phyloP scores from a whole-genome alignment of 2,888 invertebrate genomes.

The Nymphalis urticae region DNA sequence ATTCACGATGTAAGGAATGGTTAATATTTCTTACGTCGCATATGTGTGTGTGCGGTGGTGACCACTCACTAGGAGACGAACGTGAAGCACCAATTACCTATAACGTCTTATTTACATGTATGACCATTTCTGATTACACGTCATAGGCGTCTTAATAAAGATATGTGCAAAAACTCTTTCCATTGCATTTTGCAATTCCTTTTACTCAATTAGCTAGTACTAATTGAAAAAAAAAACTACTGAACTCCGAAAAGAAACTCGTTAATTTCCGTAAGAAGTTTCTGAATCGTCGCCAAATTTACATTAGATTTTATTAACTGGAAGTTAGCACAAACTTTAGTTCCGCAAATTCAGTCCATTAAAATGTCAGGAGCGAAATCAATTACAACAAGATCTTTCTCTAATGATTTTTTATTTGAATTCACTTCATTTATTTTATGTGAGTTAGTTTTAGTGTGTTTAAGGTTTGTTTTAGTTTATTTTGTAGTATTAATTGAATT shows the following conservation, averaged over 20 bases:
- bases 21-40: too few species aligned
- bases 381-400: background rate
- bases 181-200: constrained; percentile 14
- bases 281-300: constrained; percentile 23
- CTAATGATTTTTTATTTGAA: background rate
- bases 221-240: constrained; percentile 6
- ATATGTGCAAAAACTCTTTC: background rate
- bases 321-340: constrained; percentile 16
- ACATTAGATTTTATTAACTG: constrained; percentile 22
- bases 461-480: too few species aligned
- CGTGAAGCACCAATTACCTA: too few species aligned
- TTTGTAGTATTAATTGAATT: too few species aligned
- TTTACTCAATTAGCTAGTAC: constrained; percentile 20
- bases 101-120: too few species aligned
- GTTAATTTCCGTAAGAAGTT: constrained; percentile 19
- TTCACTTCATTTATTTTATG: background rate
- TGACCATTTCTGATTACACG: too few species aligned
- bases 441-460: background rate
- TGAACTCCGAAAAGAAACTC: constrained; percentile 14
- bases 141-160: background rate
- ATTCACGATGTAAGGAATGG: too few species aligned
- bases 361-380: constrained; percentile 9
- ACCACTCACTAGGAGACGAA: too few species aligned
- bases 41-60: too few species aligned
- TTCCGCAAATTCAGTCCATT: constrained; percentile 6